phyloP scores from a whole-genome alignment of 2,888 invertebrate species.

The Danaus chrysippus region DNA sequence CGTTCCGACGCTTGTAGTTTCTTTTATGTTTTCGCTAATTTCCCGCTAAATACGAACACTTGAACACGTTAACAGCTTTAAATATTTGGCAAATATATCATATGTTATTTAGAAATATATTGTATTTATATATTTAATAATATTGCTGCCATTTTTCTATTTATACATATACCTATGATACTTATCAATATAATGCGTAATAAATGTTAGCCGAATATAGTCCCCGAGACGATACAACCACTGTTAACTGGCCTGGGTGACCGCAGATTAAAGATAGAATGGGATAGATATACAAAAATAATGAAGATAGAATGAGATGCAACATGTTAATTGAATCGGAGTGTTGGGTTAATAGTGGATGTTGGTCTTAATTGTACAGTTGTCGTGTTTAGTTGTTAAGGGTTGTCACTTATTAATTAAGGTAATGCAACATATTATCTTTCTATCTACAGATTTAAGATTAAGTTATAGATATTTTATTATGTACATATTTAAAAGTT shows the following conservation, averaged over 20 bases:
- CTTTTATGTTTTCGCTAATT: conserved; percentile 25
- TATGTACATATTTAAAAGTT: too few species aligned
- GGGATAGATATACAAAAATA: conserved; percentile 20
- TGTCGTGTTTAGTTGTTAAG: conserved; percentile 37
- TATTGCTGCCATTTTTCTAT: too few species aligned
- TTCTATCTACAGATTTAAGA: too few species aligned
- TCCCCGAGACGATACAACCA: conserved; percentile 55
- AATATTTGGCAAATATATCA: too few species aligned
- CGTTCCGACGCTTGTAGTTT: conserved; percentile 16
- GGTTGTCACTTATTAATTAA: conserved; percentile 16
- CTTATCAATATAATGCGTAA: conserved; percentile 29
- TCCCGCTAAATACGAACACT: conserved; percentile 10
- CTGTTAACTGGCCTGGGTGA: conserved; percentile 61
- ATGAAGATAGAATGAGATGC: conserved; percentile 30
- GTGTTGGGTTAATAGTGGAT: conserved; percentile 49
- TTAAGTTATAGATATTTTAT: too few species aligned
- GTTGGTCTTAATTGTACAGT: conserved; percentile 34
- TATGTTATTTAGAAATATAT: too few species aligned
- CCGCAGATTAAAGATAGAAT: conserved; percentile 45
- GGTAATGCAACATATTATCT: too few species aligned
- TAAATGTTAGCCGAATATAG: conserved; percentile 47
- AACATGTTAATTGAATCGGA: conserved; percentile 55
- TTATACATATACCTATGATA: too few species aligned
- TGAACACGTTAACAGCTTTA: too few species aligned
- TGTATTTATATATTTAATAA: too few species aligned